Evolutionary conservation across 64 coral and sea anemone species (phyloP).

Genomic region (Actinia equina): DNA sequence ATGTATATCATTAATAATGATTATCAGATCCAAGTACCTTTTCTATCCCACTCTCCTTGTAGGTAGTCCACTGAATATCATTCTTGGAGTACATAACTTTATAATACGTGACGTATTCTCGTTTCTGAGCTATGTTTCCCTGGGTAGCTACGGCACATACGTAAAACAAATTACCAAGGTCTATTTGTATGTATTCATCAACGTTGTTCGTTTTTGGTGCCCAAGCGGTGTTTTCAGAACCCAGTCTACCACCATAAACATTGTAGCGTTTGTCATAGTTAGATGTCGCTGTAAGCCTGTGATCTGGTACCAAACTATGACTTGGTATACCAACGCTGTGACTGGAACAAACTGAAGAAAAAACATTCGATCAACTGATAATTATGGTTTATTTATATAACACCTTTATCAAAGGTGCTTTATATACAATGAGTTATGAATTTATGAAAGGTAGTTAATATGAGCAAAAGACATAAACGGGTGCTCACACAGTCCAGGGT

Average conservation of each 20-base stretch:
- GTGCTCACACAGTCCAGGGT: no score
- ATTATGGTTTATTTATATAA: no score
- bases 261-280: neutral
- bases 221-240: neutral
- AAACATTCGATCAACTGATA: no score
- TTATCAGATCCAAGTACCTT: no score
- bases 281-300: neutral
- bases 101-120: neutral
- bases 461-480: no score
- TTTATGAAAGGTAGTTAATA: no score
- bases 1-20: no score
- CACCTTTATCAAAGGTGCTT: no score
- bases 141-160: slow-evolving; percentile 4
- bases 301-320: neutral
- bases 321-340: slow-evolving; percentile 14
- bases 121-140: no score
- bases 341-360: neutral
- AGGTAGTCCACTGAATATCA: neutral
- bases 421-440: no score
- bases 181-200: neutral
- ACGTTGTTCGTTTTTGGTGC: neutral
- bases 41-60: neutral
- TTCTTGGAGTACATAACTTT: neutral
- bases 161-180: slow-evolving; percentile 9
- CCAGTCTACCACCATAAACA: neutral